A percentile compares a stretch with the other conserved stretches of the same genome.
These are phyloP conservation scores for Syngnathus typhle DNA, from an alignment of 2,113 vertebrate genomes.

Conservation along the genomic window DNA sequence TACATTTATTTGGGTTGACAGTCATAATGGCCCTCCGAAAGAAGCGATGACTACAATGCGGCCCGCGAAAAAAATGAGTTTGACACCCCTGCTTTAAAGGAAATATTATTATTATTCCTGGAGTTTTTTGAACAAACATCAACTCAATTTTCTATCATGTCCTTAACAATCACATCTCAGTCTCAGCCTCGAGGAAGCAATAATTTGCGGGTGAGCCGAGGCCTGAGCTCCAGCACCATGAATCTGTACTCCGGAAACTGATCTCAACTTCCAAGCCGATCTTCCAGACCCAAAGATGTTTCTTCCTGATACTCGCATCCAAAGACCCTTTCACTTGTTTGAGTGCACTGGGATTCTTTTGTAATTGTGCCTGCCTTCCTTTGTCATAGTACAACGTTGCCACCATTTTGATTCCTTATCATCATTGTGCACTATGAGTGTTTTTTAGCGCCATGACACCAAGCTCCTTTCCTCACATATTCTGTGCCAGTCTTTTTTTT, in stretches of 20 bases:
- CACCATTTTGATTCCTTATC: not conserved
- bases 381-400: not conserved
- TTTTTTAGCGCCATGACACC: constrained; percentile 15
- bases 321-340: constrained; percentile 17
- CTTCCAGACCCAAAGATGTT: constrained; percentile 31
- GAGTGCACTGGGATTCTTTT: not conserved
- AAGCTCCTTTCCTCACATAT: constrained; percentile 20
- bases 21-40: too few relatives aligned
- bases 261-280: constrained; percentile 16
- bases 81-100: too few relatives aligned
- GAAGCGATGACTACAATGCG: too few relatives aligned
- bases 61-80: too few relatives aligned
- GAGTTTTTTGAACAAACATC: not conserved
- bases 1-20: too few relatives aligned
- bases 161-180: not conserved
- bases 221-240: constrained; percentile 75
- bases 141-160: not conserved
- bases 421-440: constrained; percentile 37
- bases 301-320: constrained; percentile 8
- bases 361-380: not conserved
- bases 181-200: constrained; percentile 46
- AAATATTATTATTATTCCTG: too few relatives aligned
- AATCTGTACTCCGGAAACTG: constrained; percentile 69
- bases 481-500: constrained; percentile 38
- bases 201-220: constrained; percentile 61